A percentile compares a stretch with the other conserved stretches of the same genome.
Conservation (phyloP, 2,888 invertebrate species). For the Salpingus planirostris region DNA sequence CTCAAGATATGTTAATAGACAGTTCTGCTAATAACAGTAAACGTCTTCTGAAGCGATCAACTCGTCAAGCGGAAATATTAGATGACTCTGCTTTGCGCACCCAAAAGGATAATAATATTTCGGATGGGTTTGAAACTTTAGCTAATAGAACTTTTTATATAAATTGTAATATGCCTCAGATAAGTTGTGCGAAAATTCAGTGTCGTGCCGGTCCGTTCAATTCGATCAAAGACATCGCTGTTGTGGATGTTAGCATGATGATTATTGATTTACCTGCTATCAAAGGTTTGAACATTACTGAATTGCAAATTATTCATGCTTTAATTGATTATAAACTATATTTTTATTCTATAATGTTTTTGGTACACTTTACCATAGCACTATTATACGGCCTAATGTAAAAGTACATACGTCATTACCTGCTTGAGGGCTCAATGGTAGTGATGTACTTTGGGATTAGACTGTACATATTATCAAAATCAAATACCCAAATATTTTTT, state of each 20-base stretch:
- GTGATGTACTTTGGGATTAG: too few species aligned
- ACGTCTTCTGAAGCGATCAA: not conserved
- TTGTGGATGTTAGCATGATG: constrained; percentile 33
- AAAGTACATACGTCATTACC: too few species aligned
- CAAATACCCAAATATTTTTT: too few species aligned
- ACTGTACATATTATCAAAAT: too few species aligned
- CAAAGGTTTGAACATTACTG: too few species aligned
- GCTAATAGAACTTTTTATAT: constrained; percentile 29
- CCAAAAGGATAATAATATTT: constrained; percentile 8
- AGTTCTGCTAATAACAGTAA: not conserved
- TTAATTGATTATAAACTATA: too few species aligned
- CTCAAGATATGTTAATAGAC: too few species aligned
- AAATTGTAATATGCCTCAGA: constrained; percentile 32
- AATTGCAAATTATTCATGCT: too few species aligned
- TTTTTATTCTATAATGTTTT: too few species aligned
- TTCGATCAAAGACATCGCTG: constrained; percentile 13
- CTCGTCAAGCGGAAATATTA: constrained; percentile 13
- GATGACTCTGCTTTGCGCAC: constrained; percentile 8
- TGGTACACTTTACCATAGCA: too few species aligned
- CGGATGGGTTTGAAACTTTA: constrained; percentile 11
- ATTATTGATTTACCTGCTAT: constrained; percentile 31
- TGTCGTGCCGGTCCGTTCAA: constrained; percentile 37
- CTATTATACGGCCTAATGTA: too few species aligned
- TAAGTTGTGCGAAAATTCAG: constrained; percentile 31
- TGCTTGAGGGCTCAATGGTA: too few species aligned